phyloP scores from a whole-genome alignment of 2,888 invertebrate species.

The Iselma pallidipennis region DNA sequence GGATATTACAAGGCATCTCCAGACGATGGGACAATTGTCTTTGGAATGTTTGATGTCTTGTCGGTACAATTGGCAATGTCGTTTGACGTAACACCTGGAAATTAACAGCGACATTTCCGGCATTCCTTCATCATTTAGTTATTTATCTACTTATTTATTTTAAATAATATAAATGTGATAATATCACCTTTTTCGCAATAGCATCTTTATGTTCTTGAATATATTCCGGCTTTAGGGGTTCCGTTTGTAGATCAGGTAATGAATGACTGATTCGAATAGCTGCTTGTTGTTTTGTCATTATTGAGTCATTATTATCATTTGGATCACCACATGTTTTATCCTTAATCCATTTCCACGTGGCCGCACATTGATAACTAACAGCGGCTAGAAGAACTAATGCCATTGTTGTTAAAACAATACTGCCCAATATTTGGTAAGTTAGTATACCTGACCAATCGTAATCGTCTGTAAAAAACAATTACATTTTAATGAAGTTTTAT shows the following conservation, averaged over 20 bases:
- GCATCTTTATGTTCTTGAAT: conserved; percentile 73
- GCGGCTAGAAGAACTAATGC: conserved; percentile 70
- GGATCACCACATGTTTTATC: conserved; percentile 58
- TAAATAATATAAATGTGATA: too few relatives aligned
- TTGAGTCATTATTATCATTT: conserved; percentile 41
- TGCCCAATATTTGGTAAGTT: conserved; percentile 62
- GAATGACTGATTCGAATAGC: conserved; percentile 77
- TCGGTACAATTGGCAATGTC: conserved; percentile 80
- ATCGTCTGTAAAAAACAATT: conserved; percentile 47
- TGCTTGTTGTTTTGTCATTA: conserved; percentile 65
- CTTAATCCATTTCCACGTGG: conserved; percentile 73
- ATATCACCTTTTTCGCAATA: conserved; percentile 66
- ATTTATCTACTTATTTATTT: too few relatives aligned
- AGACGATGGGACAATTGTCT: conserved; percentile 79
- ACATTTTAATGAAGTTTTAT: too few relatives aligned
- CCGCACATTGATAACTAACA: conserved; percentile 73
- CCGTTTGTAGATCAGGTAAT: conserved; percentile 73
- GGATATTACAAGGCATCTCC: conserved; percentile 72
- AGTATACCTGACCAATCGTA: conserved; percentile 54
- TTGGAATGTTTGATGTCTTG: conserved; percentile 80
- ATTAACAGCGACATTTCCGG: conserved; percentile 1
- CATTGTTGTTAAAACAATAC: conserved; percentile 58
- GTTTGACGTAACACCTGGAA: conserved; percentile 77
- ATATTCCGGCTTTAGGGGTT: conserved; percentile 69
- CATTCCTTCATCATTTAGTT: too few relatives aligned